Evolutionary conservation across 2,797 vertebrate genomes (phyloP).

Genomic region (Helicolenus hilgendorfi): DNA sequence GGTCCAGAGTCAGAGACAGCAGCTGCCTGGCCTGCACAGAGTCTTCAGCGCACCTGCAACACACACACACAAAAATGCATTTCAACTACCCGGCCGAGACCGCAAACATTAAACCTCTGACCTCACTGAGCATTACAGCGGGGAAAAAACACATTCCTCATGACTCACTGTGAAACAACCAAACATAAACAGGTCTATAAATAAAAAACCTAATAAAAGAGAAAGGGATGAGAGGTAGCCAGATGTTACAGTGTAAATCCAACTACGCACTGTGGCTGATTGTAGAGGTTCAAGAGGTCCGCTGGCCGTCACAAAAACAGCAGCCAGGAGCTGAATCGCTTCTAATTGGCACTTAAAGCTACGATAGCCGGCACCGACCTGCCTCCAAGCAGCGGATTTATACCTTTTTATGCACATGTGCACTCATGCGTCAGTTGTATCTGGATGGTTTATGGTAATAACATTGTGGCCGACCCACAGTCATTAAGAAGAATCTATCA

Average conservation of each 20-base stretch:
- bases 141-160: background rate
- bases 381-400: constrained; percentile 44
- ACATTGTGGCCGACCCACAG: constrained; percentile 51
- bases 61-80: constrained; percentile 44
- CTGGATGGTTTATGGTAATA: constrained; percentile 80
- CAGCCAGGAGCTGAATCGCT: constrained; percentile 48
- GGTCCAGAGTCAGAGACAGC: constrained; percentile 94
- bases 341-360: constrained; percentile 78
- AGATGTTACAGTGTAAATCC: constrained; percentile 39
- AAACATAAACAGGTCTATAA: constrained; percentile 44
- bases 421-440: constrained; percentile 68
- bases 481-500: constrained; percentile 81
- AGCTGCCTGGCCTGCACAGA: constrained; percentile 90
- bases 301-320: constrained; percentile 44
- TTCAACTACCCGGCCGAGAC: constrained; percentile 49
- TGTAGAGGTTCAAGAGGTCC: constrained; percentile 43
- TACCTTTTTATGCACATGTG: constrained; percentile 71
- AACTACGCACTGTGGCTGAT: constrained; percentile 38
- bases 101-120: constrained; percentile 50
- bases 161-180: constrained; percentile 30
- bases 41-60: constrained; percentile 92
- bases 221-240: background rate
- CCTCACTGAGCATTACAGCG: constrained; percentile 24
- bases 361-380: constrained; percentile 52
- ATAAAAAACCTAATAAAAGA: constrained; percentile 47